phyloP scores from a whole-genome alignment of 2,113 vertebrate genomes.

The Megatriorchis doriae region DNA sequence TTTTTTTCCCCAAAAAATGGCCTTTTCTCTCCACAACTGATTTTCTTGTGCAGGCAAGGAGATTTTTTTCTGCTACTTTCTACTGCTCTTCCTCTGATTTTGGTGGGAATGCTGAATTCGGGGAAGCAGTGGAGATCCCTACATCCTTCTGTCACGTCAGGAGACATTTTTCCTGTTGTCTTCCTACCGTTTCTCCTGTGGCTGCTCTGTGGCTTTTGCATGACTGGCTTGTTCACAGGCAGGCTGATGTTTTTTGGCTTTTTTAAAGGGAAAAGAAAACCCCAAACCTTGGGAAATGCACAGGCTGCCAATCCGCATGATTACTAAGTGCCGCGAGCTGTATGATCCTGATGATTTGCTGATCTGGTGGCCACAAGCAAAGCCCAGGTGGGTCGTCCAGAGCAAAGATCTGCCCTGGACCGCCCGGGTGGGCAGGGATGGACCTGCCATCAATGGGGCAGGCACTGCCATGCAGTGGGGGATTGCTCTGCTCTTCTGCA shows the following conservation, averaged over 20 bases:
- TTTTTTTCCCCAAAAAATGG: neutral
- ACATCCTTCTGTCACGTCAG: neutral
- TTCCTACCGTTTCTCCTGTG: neutral
- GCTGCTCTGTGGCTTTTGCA: neutral
- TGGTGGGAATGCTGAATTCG: neutral
- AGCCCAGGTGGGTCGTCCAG: neutral
- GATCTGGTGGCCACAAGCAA: neutral
- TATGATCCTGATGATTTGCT: neutral
- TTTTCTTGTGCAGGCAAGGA: neutral
- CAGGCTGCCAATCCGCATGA: accelerated
- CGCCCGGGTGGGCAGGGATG: accelerated
- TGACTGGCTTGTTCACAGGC: neutral
- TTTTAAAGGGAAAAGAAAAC: neutral
- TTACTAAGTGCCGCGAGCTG: accelerated
- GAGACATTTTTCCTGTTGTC: neutral
- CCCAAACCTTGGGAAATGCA: neutral
- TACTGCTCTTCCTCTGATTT: neutral
- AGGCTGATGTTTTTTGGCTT: neutral
- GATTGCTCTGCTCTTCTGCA: neutral
- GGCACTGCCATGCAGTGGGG: accelerated
- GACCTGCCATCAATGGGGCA: neutral
- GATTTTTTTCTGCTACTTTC: neutral
- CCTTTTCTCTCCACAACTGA: neutral
- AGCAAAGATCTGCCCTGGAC: neutral
- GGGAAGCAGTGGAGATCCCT: neutral